phyloP scores from a whole-genome alignment of 2,888 invertebrate genomes.

The Tholera decimalis region DNA sequence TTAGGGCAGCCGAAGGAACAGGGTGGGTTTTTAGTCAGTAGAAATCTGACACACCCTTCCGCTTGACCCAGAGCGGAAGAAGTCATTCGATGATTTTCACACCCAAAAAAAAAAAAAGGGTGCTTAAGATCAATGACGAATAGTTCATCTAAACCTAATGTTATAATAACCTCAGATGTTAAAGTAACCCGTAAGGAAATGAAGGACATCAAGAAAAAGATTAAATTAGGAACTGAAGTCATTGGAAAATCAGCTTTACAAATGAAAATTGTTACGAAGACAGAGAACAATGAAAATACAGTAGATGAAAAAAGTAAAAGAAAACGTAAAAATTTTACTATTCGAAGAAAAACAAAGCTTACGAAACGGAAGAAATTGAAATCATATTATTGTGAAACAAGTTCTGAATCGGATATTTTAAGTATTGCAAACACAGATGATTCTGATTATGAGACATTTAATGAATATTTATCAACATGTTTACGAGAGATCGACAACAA shows the following conservation, averaged over 20 bases:
- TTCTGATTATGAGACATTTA: slow-evolving; percentile 7
- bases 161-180: slow-evolving; percentile 16
- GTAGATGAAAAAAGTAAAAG: background rate
- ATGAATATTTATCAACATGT: slow-evolving; percentile 19
- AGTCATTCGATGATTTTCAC: no score
- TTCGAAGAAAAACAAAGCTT: background rate
- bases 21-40: no score
- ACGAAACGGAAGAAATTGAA: slow-evolving; percentile 8
- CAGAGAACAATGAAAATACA: background rate
- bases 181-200: slow-evolving; percentile 9
- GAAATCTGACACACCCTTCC: no score
- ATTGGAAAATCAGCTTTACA: slow-evolving; percentile 6
- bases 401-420: slow-evolving; percentile 14
- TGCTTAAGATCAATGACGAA: background rate
- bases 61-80: no score
- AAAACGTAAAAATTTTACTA: background rate
- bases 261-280: slow-evolving; percentile 3
- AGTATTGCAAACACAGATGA: slow-evolving; percentile 9
- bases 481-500: slow-evolving; percentile 4
- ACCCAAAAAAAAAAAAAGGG: no score
- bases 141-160: slow-evolving; percentile 5
- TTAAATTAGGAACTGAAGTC: slow-evolving; percentile 2
- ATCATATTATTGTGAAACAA: slow-evolving; percentile 11
- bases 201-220: slow-evolving; percentile 3
- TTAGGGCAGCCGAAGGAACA: no score